Percentiles rank a stretch among this genome's conserved stretches.
Conservation (phyloP, 1,140 invertebrate genomes). For the Drosophila arawakana region DNA sequence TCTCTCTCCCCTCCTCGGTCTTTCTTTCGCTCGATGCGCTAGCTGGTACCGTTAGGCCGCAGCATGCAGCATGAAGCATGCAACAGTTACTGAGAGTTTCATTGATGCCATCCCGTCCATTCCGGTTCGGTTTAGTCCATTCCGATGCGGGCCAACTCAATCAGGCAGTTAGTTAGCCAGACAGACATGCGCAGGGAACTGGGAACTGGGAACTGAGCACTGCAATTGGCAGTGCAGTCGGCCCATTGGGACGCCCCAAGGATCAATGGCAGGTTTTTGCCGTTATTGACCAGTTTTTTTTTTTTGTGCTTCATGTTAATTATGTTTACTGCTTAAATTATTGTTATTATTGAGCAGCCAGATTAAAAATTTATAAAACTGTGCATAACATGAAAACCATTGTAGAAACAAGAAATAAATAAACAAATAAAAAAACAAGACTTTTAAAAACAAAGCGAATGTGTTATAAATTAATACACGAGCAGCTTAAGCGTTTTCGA, state of each 20-base stretch:
- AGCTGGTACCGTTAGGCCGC: conserved; percentile 65
- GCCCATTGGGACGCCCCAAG: conserved; percentile 75
- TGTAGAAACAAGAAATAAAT: too few species aligned
- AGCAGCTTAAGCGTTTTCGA: too few species aligned
- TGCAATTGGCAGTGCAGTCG: conserved; percentile 49
- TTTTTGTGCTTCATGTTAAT: conserved; percentile 78
- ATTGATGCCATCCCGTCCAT: conserved; percentile 61
- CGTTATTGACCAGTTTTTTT: conserved; percentile 71
- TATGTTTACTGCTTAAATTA: conserved; percentile 75
- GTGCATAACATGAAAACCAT: too few species aligned
- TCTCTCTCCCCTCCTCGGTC: too few species aligned
- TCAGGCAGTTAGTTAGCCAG: conserved; percentile 70
- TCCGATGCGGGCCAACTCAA: conserved; percentile 70
- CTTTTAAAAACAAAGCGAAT: too few species aligned
- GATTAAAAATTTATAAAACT: background rate
- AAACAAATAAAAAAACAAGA: too few species aligned
- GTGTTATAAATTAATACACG: too few species aligned
- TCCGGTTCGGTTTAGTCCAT: conserved; percentile 16
- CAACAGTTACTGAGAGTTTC: conserved; percentile 60
- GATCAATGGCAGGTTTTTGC: conserved; percentile 80
- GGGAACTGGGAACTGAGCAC: conserved; percentile 22
- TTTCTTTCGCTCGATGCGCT: conserved; percentile 17
- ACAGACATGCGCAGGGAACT: conserved; percentile 61
- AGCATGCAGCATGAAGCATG: conserved; percentile 50
- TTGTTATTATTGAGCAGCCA: conserved; percentile 68